Evolutionary conservation across 1,140 invertebrate species (phyloP), one percentile per base, ranked within the genome.

Genomic region (Cepaea nemoralis): DNA sequence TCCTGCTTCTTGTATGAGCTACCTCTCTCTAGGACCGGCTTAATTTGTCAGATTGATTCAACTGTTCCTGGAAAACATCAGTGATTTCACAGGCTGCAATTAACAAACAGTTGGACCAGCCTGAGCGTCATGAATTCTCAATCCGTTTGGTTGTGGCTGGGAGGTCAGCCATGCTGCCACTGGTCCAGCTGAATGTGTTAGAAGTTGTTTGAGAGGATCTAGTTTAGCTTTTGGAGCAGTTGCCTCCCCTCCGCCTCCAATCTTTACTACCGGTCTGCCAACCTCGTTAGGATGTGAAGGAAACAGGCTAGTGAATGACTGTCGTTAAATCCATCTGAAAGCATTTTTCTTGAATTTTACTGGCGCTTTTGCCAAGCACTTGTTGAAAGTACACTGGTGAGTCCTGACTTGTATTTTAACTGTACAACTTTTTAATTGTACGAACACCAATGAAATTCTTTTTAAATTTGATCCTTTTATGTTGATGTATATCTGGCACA

Each of bases 211-310:
- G 31, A 77, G 55, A 77, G 75, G 75, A 63, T 59, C 50, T 77
- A 77, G 75, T 77, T 77, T 77, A 77, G 75, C 75, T 39, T 74
- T 77, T 55, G 48, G 75, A 63, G 75, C 75, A 48, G 24, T 63
- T 77, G 75, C 75, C 59, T 77, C 55, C 75, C 75, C 37, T 77
- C 55, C 33, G 42, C 75, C 75, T 77, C 75, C 75, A 77, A 55
- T 33, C 75, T 77, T 50, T 63, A 77, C 55, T 77, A 77, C 75
- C 55, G 75, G 75, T 77, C 75, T 77, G 75, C 75, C 75, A 77
- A 77, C 50, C 75, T 77, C 75, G 1, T 63, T 77, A 77, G 75
- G 75, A 63, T 77, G 75, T 77, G 75, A 77, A 63, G 75, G 75
- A 63, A 77, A 77, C 73, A 31, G 59, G 27, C 35, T 63, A 77